Conservation (phyloP, 2,797 vertebrate genomes). For the Pantherophis alleghaniensis region DNA sequence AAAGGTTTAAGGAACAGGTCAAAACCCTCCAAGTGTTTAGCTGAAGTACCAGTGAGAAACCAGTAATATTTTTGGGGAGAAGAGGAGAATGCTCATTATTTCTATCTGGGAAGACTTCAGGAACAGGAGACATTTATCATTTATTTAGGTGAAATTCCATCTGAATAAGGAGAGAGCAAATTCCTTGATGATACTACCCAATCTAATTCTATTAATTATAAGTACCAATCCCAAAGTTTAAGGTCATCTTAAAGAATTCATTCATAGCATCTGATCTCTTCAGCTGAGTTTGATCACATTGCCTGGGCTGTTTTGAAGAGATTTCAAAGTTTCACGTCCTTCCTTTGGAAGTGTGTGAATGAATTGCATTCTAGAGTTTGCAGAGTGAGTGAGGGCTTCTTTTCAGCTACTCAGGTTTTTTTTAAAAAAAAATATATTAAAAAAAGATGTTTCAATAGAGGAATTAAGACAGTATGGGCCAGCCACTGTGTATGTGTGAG, state of each 20-base stretch:
- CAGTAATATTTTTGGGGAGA: not conserved
- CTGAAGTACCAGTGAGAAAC: not conserved
- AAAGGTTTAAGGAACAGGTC: not conserved
- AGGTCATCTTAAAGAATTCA: conserved; percentile 50
- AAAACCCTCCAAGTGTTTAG: not conserved
- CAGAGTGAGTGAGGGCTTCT: conserved; percentile 58
- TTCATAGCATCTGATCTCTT: conserved; percentile 51
- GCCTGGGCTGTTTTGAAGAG: conserved; percentile 61
- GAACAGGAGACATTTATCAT: not conserved
- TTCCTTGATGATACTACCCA: conserved; percentile 44
- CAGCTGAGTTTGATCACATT: conserved; percentile 56
- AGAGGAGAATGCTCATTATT: not conserved
- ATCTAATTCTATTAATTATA: not conserved
- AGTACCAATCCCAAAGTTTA: conserved; percentile 34
- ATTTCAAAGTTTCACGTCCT: conserved; percentile 64
- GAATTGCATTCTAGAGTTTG: conserved; percentile 63
- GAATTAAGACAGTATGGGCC: conserved; percentile 57
- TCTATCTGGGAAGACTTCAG: not conserved
- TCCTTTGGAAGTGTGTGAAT: conserved; percentile 66
- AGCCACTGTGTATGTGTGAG: conserved; percentile 56
- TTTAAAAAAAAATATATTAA: not conserved
- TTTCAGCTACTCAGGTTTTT: conserved; percentile 58
- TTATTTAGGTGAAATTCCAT: not conserved
- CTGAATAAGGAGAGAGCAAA: not conserved
- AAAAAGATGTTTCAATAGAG: conserved; percentile 59